A percentile compares a stretch with the other conserved stretches of the same genome.
phyloP scores from a whole-genome alignment of 35 echinoderm and acorn worm genomes.

The Strongylocentrotus purpuratus region DNA sequence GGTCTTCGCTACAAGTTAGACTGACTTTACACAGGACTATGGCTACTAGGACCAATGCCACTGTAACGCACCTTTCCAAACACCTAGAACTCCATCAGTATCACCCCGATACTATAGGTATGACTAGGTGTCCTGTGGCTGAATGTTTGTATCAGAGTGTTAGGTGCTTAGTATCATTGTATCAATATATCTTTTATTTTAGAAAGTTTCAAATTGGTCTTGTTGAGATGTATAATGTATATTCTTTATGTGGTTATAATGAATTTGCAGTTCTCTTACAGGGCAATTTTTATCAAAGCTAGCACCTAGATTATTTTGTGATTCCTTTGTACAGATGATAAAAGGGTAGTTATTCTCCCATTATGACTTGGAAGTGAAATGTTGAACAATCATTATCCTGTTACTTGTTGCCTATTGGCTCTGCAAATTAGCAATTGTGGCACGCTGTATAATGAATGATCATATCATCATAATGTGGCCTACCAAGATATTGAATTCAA shows the following conservation, averaged over 20 bases:
- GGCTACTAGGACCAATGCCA: not conserved
- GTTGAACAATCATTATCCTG: too few species aligned
- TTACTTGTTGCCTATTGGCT: too few species aligned
- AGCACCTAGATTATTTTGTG: not conserved
- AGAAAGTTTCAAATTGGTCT: not conserved
- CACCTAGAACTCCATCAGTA: slow-evolving; percentile 33
- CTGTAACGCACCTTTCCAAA: not conserved
- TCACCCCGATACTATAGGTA: slow-evolving; percentile 22
- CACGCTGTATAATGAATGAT: too few species aligned
- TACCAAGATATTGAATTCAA: not conserved
- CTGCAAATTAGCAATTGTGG: too few species aligned
- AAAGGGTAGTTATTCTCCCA: not conserved
- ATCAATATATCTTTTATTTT: not conserved
- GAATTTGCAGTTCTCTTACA: not conserved
- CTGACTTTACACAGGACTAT: not conserved
- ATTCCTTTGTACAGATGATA: not conserved
- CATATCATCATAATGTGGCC: not conserved
- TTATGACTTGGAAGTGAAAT: too few species aligned
- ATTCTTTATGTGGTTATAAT: not conserved
- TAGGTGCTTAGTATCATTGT: not conserved
- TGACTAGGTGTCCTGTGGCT: not conserved
- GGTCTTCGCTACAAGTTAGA: not conserved
- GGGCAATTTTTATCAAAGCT: not conserved
- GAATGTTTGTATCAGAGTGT: not conserved
- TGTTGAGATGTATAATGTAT: not conserved